Evolutionary conservation across 2,797 vertebrate species (phyloP).

Genomic region (Pseudochromis fuscus): DNA sequence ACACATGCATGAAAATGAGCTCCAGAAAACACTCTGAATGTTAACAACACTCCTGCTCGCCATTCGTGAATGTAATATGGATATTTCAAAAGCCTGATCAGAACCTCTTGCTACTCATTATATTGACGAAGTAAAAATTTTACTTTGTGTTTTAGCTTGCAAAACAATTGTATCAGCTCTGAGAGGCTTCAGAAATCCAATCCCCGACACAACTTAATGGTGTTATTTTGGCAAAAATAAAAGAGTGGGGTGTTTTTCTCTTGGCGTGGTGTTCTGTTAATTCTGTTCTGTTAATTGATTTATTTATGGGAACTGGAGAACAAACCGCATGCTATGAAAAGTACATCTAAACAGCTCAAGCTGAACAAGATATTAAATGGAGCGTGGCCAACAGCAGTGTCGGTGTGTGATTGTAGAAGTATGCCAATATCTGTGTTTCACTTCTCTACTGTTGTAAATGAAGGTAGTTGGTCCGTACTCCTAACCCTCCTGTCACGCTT

Average conservation of each 20-base stretch:
- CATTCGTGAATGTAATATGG: too few species aligned
- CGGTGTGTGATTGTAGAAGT: neutral
- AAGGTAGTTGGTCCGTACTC: too few species aligned
- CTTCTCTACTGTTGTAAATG: neutral
- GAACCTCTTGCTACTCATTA: too few species aligned
- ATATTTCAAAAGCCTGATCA: too few species aligned
- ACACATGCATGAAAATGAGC: too few species aligned
- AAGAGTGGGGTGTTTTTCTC: neutral
- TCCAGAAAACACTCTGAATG: too few species aligned
- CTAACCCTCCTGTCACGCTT: neutral
- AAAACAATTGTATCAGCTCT: neutral
- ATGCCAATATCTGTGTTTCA: conserved; percentile 15
- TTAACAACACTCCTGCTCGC: too few species aligned
- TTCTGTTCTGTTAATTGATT: conserved; percentile 5
- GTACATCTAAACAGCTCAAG: too few species aligned
- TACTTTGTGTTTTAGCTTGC: neutral
- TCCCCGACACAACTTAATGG: neutral
- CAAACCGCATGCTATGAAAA: too few species aligned
- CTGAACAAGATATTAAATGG: too few species aligned
- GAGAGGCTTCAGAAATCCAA: neutral
- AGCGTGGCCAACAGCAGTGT: neutral
- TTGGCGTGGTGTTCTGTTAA: conserved; percentile 13
- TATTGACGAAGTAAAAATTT: too few species aligned
- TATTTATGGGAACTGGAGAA: neutral
- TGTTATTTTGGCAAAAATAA: neutral